Evolutionary conservation across 2,113 vertebrate genomes (phyloP).

Genomic region (Pluvianellus socialis): DNA sequence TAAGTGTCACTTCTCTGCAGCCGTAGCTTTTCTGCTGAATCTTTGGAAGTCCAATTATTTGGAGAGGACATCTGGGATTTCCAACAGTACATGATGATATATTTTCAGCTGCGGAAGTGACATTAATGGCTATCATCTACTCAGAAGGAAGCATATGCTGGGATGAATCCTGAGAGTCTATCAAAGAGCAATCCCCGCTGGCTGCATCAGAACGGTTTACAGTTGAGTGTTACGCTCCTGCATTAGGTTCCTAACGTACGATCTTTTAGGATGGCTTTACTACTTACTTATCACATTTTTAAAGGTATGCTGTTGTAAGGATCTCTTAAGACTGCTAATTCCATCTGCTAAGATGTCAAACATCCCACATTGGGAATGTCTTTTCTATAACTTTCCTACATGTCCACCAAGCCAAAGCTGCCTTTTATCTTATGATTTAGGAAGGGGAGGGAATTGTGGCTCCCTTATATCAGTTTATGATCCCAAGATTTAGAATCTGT

Average conservation of each 20-base stretch:
- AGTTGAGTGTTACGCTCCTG: background rate
- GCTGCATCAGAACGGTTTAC: background rate
- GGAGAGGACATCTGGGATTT: conserved; percentile 34
- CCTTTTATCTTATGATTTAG: conserved; percentile 64
- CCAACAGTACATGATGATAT: background rate
- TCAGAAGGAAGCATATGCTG: conserved; percentile 18
- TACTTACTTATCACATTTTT: background rate
- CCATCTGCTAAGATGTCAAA: conserved; percentile 13
- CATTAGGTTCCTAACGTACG: background rate
- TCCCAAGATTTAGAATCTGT: conserved; percentile 58
- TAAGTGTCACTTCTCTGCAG: background rate
- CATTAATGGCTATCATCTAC: conserved; percentile 22
- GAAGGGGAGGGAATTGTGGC: conserved; percentile 28
- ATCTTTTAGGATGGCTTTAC: background rate
- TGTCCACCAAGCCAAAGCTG: background rate
- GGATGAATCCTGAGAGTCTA: background rate
- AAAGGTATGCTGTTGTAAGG: background rate
- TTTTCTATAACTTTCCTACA: background rate
- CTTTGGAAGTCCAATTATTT: conserved; percentile 2
- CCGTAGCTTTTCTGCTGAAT: background rate
- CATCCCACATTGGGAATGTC: background rate
- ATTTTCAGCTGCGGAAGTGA: conserved; percentile 50
- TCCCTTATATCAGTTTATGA: conserved; percentile 53
- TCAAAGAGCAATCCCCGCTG: background rate
- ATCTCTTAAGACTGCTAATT: conserved; percentile 22